phyloP scores from a whole-genome alignment of 2,797 vertebrate species.

The Apogon hyalosoma region DNA sequence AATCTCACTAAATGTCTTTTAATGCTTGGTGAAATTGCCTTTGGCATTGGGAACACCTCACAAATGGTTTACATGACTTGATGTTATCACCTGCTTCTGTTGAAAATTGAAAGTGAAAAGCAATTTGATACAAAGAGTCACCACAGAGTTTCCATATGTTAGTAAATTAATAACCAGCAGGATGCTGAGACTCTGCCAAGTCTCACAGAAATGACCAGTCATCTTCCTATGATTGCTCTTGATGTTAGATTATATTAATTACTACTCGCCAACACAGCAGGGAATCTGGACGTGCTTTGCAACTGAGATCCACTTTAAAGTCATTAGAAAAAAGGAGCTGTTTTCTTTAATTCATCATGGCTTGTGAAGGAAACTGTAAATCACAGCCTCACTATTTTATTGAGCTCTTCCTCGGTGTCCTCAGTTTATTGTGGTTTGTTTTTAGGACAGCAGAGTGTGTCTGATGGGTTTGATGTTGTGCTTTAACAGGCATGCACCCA shows the following conservation, averaged over 20 bases:
- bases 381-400: constrained; percentile 27
- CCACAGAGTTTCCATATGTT: constrained; percentile 98
- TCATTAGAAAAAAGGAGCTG: constrained; percentile 77
- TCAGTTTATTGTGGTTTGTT: constrained; percentile 43
- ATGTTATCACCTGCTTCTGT: constrained; percentile 84
- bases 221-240: constrained; percentile 95
- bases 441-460: constrained; percentile 25
- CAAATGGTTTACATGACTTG: constrained; percentile 85
- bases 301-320: constrained; percentile 81
- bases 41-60: constrained; percentile 78
- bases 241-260: constrained; percentile 98
- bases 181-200: constrained; percentile 97
- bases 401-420: constrained; percentile 11
- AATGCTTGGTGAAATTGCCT: constrained; percentile 81
- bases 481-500: constrained; percentile 92
- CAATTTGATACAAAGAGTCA: constrained; percentile 92
- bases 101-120: constrained; percentile 89
- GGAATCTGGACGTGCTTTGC: constrained; percentile 83
- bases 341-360: constrained; percentile 66
- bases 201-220: constrained; percentile 95
- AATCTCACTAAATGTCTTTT: constrained; percentile 82
- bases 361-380: constrained; percentile 58
- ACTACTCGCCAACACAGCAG: constrained; percentile 89
- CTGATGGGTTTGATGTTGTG: constrained; percentile 51
- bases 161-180: constrained; percentile 99